Evolutionary conservation across 2,888 invertebrate species (phyloP).

Genomic region (Pristionchus exspectatus): DNA sequence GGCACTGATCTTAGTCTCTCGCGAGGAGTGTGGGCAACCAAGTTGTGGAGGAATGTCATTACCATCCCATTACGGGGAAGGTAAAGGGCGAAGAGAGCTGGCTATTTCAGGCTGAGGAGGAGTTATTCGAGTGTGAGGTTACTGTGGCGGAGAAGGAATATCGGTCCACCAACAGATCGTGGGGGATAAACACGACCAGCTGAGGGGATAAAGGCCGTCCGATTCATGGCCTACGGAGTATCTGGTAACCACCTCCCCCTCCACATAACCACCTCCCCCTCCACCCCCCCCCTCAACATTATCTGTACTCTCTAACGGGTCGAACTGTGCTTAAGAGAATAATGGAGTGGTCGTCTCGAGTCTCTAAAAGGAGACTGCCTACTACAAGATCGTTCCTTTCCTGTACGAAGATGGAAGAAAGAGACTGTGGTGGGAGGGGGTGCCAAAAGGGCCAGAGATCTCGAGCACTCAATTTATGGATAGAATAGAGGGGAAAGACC

Average conservation of each 20-base stretch:
- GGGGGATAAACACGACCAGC: neutral
- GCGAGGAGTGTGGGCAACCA: neutral
- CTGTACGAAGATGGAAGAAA: neutral
- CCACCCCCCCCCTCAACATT: neutral
- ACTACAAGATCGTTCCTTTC: neutral
- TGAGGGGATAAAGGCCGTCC: neutral
- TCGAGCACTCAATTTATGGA: neutral
- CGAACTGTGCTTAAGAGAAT: neutral
- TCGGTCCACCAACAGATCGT: no score
- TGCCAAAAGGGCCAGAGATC: neutral
- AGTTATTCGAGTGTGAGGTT: neutral
- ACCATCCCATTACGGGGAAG: neutral
- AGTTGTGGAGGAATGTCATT: conserved; percentile 26
- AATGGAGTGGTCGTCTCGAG: neutral
- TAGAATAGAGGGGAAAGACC: neutral
- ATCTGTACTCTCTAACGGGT: neutral
- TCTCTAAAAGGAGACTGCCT: neutral
- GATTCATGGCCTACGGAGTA: neutral
- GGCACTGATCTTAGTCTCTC: neutral
- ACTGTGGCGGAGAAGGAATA: neutral
- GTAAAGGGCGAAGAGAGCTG: neutral
- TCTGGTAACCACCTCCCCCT: neutral
- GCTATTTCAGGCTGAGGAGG: conserved; percentile 20
- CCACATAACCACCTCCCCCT: neutral
- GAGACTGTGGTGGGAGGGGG: neutral